Percentiles rank a stretch among this genome's conserved stretches.
Conservation (phyloP, 1,140 invertebrate genomes). For the Chelonus insularis region DNA sequence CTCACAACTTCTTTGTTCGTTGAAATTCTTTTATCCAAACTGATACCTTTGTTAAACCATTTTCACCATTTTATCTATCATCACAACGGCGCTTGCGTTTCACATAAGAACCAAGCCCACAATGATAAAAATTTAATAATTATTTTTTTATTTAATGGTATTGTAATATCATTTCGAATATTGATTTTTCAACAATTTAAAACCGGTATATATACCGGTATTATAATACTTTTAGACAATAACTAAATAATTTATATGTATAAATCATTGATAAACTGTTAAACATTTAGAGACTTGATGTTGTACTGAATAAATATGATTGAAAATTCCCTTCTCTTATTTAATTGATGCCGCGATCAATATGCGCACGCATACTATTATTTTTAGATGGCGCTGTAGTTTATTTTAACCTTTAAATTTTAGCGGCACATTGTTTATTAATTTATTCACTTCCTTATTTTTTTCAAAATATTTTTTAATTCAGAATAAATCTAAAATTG, state of each 20-base stretch:
- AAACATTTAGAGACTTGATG: too few relatives aligned
- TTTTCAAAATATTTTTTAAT: too few relatives aligned
- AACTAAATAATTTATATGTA: too few relatives aligned
- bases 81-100: neutral
- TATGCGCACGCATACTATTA: slow-evolving; percentile 6
- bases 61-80: neutral
- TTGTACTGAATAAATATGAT: neutral
- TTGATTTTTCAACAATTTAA: too few relatives aligned
- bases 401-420: too few relatives aligned
- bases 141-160: neutral
- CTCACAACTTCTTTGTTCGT: neutral
- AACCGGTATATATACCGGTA: too few relatives aligned
- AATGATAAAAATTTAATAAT: neutral
- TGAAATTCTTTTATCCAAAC: neutral
- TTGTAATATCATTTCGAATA: neutral
- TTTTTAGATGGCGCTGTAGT: neutral
- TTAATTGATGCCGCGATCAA: slow-evolving; percentile 4
- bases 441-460: too few relatives aligned
- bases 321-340: neutral
- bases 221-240: too few relatives aligned
- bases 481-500: too few relatives aligned
- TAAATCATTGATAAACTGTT: too few relatives aligned
- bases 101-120: neutral
- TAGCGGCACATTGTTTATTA: too few relatives aligned
- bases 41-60: neutral